These are phyloP conservation scores for Epiblema foenella DNA, from an alignment of 2,888 invertebrate genomes.

Conservation along the genomic window DNA sequence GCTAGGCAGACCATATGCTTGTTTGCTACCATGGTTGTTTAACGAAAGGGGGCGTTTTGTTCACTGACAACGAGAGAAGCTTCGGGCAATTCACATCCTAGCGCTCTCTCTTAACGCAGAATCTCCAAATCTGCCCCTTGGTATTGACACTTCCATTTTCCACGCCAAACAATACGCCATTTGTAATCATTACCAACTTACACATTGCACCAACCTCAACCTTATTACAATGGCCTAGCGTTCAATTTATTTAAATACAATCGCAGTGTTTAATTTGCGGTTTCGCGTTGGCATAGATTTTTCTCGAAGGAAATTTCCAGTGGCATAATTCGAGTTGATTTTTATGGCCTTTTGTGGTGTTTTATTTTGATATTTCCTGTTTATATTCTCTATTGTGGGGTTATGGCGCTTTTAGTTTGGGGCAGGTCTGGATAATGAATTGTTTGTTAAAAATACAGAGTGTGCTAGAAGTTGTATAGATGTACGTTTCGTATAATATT, in stretches of 20 bases:
- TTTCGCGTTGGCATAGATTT: conserved; percentile 37
- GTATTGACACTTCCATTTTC: conserved; percentile 51
- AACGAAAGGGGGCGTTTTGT: too few species aligned
- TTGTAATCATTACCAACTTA: conserved; percentile 44
- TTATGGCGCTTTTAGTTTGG: conserved; percentile 8
- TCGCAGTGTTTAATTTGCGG: background rate
- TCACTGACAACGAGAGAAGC: too few species aligned
- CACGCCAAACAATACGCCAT: conserved; percentile 47
- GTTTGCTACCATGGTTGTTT: too few species aligned
- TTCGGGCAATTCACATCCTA: background rate
- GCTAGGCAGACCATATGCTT: too few species aligned
- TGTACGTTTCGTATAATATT: too few species aligned
- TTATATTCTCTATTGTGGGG: conserved; percentile 26
- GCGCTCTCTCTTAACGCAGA: conserved; percentile 20
- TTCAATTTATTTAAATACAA: background rate
- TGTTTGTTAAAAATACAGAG: background rate
- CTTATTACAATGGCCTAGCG: background rate
- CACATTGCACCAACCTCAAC: background rate
- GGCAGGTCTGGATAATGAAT: background rate
- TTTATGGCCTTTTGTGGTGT: conserved; percentile 40
- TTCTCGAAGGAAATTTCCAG: conserved; percentile 35
- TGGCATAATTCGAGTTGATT: conserved; percentile 41
- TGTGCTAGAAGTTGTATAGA: too few species aligned
- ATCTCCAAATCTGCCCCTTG: conserved; percentile 48
- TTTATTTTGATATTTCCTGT: conserved; percentile 37